These are phyloP conservation scores for Dicaeum eximium DNA, from an alignment of 2,113 vertebrate genomes.

Conservation along the genomic window DNA sequence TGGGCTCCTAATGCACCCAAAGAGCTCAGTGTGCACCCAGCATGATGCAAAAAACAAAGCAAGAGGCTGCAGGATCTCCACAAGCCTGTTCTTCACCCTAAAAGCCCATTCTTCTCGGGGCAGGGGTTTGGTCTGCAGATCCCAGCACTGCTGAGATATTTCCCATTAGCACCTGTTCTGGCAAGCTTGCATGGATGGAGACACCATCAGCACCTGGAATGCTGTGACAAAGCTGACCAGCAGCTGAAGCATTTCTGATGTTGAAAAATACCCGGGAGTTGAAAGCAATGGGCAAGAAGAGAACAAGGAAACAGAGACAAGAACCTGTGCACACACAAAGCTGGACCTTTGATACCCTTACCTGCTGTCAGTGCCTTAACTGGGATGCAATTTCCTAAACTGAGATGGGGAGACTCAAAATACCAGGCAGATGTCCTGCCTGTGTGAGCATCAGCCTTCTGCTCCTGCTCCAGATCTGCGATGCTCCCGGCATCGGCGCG, in stretches of 20 bases:
- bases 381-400: not conserved
- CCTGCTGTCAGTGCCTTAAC: not conserved
- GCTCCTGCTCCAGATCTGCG: not conserved
- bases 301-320: not conserved
- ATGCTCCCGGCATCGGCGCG: not conserved
- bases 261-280: not conserved
- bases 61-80: not conserved
- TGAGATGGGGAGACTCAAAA: not conserved
- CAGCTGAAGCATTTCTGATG: not conserved
- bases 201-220: not conserved
- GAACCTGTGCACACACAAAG: rapidly evolving
- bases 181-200: not conserved
- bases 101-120: not conserved
- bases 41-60: not conserved
- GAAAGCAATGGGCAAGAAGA: not conserved
- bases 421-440: not conserved
- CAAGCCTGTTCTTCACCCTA: not conserved
- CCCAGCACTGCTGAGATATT: not conserved
- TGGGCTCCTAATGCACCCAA: not conserved
- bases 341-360: not conserved
- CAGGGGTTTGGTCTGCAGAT: not conserved
- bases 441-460: not conserved
- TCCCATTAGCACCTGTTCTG: not conserved
- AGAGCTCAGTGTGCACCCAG: not conserved
- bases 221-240: not conserved